Evolutionary conservation across 2,113 vertebrate genomes (phyloP).

Genomic region (Geococcyx californianus): DNA sequence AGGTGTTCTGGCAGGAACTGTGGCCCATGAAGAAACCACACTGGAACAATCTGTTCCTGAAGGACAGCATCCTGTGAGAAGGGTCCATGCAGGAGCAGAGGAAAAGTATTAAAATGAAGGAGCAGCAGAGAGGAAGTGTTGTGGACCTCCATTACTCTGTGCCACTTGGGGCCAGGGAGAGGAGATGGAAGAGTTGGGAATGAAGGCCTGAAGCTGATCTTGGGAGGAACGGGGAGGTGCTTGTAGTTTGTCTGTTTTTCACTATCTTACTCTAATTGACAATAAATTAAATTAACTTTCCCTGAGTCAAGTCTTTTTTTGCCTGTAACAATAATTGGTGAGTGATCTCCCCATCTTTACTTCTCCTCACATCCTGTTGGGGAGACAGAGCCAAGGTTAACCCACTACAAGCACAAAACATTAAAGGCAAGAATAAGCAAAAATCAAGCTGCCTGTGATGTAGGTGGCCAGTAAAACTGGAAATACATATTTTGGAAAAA

Average conservation of each 20-base stretch:
- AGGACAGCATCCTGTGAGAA: not conserved
- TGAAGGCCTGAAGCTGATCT: not conserved
- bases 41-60: not conserved
- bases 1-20: not conserved
- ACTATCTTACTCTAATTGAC: not conserved
- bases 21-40: fast-evolving
- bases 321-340: not conserved
- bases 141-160: not conserved
- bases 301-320: not conserved
- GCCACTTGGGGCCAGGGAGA: not conserved
- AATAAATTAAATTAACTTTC: not conserved
- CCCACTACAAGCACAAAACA: not conserved
- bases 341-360: not conserved
- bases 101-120: not conserved
- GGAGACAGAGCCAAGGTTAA: not conserved
- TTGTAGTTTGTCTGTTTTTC: not conserved
- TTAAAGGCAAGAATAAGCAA: not conserved
- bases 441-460: not conserved
- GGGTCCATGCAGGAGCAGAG: not conserved
- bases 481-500: not conserved
- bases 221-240: not conserved
- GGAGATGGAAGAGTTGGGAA: not conserved
- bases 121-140: not conserved
- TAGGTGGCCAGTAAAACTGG: not conserved
- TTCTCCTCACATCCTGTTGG: not conserved